phyloP scores from a whole-genome alignment of 2,797 vertebrate genomes.

The Myotis findleyi region DNA sequence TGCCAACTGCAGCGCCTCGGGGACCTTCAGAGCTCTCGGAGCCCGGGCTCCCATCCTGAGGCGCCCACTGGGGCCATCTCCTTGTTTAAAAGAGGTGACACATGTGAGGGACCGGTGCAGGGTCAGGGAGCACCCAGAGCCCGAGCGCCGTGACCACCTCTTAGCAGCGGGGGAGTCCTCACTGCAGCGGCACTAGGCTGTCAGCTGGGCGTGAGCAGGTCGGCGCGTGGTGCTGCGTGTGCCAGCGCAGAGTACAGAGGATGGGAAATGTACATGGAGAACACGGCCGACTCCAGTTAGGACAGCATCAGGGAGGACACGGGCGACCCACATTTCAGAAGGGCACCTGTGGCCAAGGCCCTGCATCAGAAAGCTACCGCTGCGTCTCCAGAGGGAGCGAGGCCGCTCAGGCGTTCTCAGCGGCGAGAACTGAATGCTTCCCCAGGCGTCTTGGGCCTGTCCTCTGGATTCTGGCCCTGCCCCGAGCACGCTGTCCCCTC shows the following conservation, averaged over 20 bases:
- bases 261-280: background rate
- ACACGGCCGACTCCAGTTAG: background rate
- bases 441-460: background rate
- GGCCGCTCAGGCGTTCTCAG: background rate
- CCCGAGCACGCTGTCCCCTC: background rate
- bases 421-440: background rate
- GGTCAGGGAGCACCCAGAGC: background rate
- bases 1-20: too few relatives aligned
- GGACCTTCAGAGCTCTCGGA: background rate
- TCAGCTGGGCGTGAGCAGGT: accelerated
- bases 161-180: background rate
- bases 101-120: background rate
- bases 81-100: background rate
- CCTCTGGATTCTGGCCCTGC: background rate
- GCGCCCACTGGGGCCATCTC: too few relatives aligned
- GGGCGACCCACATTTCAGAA: accelerated
- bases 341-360: background rate
- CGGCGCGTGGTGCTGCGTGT: too few relatives aligned
- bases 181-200: accelerated
- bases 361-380: background rate
- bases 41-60: too few relatives aligned
- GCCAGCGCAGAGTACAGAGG: background rate
- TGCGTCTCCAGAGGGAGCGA: background rate
- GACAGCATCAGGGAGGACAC: background rate
- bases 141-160: background rate